phyloP scores from a whole-genome alignment of 1,140 invertebrate species.

The Camponotus floridanus region DNA sequence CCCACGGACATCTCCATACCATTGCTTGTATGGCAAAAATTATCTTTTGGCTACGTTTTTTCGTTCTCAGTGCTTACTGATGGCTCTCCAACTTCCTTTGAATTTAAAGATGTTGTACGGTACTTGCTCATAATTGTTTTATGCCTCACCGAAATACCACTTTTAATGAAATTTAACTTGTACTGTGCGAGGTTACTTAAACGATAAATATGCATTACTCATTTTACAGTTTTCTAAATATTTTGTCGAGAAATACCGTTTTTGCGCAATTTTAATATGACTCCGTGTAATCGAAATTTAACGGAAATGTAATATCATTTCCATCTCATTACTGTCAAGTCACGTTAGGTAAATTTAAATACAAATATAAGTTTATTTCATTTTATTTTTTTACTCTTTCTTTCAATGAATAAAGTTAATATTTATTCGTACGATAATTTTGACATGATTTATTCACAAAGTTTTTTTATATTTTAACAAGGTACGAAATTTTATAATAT shows the following conservation, averaged over 20 bases:
- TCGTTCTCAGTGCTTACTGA: not conserved
- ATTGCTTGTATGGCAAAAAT: conserved; percentile 30
- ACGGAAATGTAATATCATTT: not conserved
- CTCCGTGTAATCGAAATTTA: not conserved
- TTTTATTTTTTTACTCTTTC: not conserved
- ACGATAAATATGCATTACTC: conserved; percentile 47
- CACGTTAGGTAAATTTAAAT: conserved; percentile 16
- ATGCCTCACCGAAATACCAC: conserved; percentile 6
- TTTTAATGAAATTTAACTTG: not conserved
- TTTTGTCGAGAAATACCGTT: conserved; percentile 2
- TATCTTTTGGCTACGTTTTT: conserved; percentile 64
- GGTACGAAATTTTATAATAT: not conserved
- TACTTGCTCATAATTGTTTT: conserved; percentile 53
- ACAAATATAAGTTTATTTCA: not conserved
- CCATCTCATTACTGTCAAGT: not conserved
- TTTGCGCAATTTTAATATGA: conserved; percentile 32
- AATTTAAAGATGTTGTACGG: conserved; percentile 68
- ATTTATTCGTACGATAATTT: conserved; percentile 13
- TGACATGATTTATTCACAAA: conserved; percentile 8
- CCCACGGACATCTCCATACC: conserved; percentile 27
- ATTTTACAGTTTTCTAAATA: conserved; percentile 52
- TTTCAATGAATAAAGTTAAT: not conserved
- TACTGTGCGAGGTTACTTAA: conserved; percentile 47
- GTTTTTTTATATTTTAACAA: not conserved
- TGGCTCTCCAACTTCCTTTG: conserved; percentile 25